phyloP scores from a whole-genome alignment of 2,113 vertebrate species.

The Malurus alboscapulatus region DNA sequence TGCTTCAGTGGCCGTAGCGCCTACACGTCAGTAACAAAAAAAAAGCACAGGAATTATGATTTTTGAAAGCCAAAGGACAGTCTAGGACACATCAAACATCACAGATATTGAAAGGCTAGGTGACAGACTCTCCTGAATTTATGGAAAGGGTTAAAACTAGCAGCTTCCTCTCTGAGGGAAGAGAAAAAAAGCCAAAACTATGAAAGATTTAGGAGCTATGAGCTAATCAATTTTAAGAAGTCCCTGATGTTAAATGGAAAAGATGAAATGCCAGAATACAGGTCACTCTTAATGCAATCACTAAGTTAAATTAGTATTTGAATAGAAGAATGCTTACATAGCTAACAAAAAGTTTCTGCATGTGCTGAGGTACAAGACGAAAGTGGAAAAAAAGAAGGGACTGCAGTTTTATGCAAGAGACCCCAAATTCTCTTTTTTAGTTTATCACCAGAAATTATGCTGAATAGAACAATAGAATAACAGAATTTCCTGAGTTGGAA shows the following conservation, averaged over 20 bases:
- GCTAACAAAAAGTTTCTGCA: neutral
- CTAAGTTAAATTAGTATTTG: neutral
- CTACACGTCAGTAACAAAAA: neutral
- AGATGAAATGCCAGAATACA: neutral
- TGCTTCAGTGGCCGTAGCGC: fast-evolving
- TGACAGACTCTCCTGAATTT: neutral
- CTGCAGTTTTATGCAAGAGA: neutral
- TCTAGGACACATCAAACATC: neutral
- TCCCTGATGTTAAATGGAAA: neutral
- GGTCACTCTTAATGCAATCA: neutral
- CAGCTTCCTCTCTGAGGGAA: neutral
- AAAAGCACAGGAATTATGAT: neutral
- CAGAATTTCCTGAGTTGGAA: neutral
- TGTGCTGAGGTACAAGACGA: neutral
- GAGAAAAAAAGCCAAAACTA: neutral
- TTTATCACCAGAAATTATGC: neutral
- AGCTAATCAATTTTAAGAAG: neutral
- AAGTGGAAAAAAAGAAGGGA: neutral
- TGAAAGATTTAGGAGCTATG: neutral
- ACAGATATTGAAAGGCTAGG: neutral
- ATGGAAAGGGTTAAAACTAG: neutral
- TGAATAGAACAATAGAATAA: neutral
- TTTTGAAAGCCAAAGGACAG: neutral
- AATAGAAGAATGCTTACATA: neutral
- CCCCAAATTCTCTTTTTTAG: neutral